A percentile compares a stretch with the other conserved stretches of the same genome.
Conservation (phyloP, 2,888 invertebrate genomes). For the Lasioglossum zephyrum region DNA sequence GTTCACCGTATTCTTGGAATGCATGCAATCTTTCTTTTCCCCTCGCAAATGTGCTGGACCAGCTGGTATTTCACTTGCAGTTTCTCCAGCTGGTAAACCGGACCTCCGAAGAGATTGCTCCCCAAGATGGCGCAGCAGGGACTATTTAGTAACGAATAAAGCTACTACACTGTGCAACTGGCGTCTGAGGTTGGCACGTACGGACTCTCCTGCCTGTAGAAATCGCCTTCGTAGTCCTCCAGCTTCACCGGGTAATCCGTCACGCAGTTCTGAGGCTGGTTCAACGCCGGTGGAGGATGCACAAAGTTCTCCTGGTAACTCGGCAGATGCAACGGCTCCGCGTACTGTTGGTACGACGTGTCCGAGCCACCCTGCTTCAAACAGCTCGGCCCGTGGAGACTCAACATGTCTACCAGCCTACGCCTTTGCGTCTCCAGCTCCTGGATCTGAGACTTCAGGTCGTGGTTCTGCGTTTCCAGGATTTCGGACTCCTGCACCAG, state of each 20-base stretch:
- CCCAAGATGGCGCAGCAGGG: conserved; percentile 48
- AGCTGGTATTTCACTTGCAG: not conserved
- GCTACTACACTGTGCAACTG: conserved; percentile 80
- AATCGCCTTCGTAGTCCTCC: conserved; percentile 80
- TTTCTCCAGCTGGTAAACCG: conserved; percentile 30
- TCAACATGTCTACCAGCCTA: conserved; percentile 92
- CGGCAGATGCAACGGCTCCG: conserved; percentile 78
- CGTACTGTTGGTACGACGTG: conserved; percentile 82
- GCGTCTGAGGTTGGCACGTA: conserved; percentile 80
- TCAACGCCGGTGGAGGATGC: conserved; percentile 72
- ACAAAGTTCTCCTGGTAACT: conserved; percentile 83
- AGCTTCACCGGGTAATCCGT: conserved; percentile 82
- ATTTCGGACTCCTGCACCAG: conserved; percentile 94
- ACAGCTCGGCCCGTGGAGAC: conserved; percentile 90
- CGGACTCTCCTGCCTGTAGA: conserved; percentile 79
- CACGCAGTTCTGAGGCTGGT: conserved; percentile 80
- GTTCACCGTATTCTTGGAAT: conserved; percentile 64
- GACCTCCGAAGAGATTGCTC: conserved; percentile 20
- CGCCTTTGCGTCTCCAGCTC: conserved; percentile 92
- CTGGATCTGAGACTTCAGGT: conserved; percentile 93
- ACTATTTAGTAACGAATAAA: conserved; percentile 36
- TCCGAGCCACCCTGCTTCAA: conserved; percentile 85
- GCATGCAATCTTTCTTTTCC: conserved; percentile 47
- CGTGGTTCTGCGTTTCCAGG: conserved; percentile 93
- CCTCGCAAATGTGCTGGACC: not conserved